Conservation (phyloP, 2,113 vertebrate species). For the Damaliscus lunatus region DNA sequence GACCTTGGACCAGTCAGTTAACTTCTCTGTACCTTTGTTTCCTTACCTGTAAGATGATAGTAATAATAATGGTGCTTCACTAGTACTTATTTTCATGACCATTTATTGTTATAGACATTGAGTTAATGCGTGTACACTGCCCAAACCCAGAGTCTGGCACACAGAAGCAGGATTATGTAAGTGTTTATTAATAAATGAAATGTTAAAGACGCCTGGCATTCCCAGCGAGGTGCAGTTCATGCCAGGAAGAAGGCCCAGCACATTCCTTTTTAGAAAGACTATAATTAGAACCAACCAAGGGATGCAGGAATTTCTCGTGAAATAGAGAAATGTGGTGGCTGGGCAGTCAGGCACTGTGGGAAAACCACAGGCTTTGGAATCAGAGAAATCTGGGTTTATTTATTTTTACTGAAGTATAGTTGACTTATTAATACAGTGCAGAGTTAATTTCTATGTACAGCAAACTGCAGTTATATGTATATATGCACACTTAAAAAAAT, state of each 20-base stretch:
- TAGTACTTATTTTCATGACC: not conserved
- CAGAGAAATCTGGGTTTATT: not conserved
- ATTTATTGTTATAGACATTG: not conserved
- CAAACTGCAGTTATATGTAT: not conserved
- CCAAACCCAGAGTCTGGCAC: not conserved
- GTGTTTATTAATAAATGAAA: conserved; percentile 24
- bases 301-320: not conserved
- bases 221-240: not conserved
- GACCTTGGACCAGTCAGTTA: not conserved
- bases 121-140: not conserved
- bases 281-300: not conserved
- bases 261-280: conserved; percentile 16
- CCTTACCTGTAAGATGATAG: not conserved
- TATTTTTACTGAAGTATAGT: not conserved
- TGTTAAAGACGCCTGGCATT: not conserved
- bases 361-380: not conserved
- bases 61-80: not conserved
- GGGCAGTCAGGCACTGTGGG: not conserved
- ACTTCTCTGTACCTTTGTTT: not conserved
- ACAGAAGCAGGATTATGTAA: not conserved
- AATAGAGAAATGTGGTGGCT: not conserved
- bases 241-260: not conserved
- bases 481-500: not conserved
- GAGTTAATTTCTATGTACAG: not conserved
- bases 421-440: not conserved